Base-by-base conservation (phyloP, 37 sponge, comb jelly and placozoan species). In the Theonella swinhoei region DNA sequence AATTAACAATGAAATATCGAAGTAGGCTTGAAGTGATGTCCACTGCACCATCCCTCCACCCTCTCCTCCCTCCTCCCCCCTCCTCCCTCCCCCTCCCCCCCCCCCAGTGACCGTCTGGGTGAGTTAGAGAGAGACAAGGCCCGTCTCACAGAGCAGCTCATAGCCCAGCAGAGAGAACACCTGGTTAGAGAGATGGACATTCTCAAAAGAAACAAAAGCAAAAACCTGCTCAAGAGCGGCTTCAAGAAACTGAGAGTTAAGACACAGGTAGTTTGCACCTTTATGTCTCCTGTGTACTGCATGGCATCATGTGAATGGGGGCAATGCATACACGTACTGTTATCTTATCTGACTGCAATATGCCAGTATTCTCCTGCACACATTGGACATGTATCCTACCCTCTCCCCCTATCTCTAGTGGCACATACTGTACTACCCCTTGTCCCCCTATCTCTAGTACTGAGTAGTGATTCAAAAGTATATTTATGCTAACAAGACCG, bases 51-150 rank as follows among this genome's bases (percentile, higher is more conserved):
- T 63, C 64, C 64, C 26, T 5, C 8, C 64, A 28, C 64, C 9
- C 1, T 63, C 8, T 26, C 64, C 26, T 26, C 64, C n/a, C n/a
- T n/a, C n/a, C n/a, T n/a, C n/a, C n/a, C 31, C 26, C 30, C 43
- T 54, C 14, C 54, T 14, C 54, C 14, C 54, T 14, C 38, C 32
- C 39, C 54, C 38, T 58, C 24, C 28, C 20, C 17, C 40, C 20
- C 8, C 11, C 35, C 26, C 3, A 94, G 94, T 79, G 90, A 90
- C 65, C 64, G 86, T 37, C 82, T 96, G n/a, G 91, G 90, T 33
- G 93, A 92, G 76, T 64, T 96, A 40, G 91, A 96, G 83, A 64
- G 73, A 39, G 91, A 92, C 70, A 89, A 87, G 66, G 47, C 42
- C 1, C 47, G 80, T 1, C 85, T 96, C n/a, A 62, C 82, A 29